Base-by-base conservation (phyloP, 2,888 invertebrate species). In the Limnephilus rhombicus region DNA sequence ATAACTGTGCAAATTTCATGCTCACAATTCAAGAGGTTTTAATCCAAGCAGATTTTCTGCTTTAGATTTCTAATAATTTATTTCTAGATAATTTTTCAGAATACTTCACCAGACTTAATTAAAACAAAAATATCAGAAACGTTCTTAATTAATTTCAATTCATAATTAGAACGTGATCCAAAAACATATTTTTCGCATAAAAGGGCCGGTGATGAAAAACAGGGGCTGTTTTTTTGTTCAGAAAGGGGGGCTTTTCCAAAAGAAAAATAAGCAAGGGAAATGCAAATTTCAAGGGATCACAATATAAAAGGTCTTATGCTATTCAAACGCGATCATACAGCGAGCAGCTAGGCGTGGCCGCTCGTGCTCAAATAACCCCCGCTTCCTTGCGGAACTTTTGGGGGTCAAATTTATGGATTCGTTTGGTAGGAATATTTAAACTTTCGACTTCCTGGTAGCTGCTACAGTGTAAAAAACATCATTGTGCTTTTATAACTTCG, bases 261-360 rank as follows among this genome's bases (percentile, higher is more conserved):
- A 41, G 24, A 41, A 11, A 85, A 85, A 85, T 85, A 85, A 34
- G 85, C 29, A 37, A 85, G 37, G 41, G 37, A 85, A 85, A 34
- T 85, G 85, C 41, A 85, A 85, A 85, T 85, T 85, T 85, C 0
- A 85, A 24, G 85, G 85, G 41, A 37, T 85, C 31, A 68, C 1
- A 45, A 45, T 45, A 68, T 34, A 85, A 37, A 85, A 85, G 85
- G 85, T 37, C 37, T 81, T 81, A 31, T 4, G 4, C 29, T 81
- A 12, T 81, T 68, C 53, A 68, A 68, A 68, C 24, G 53, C 24
- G 53, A 24, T 68, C 24, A 15, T 68, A 24, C 53, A 15, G 53
- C 53, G 53, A 68, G 18, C 24, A 18, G 53, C 53, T 13, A 68
- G 53, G 53, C 53, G 53, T 68, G 53, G 53, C 53, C 53, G 53